Conservation (phyloP, 2,113 vertebrate species). For the Aldabrachelys gigantea region DNA sequence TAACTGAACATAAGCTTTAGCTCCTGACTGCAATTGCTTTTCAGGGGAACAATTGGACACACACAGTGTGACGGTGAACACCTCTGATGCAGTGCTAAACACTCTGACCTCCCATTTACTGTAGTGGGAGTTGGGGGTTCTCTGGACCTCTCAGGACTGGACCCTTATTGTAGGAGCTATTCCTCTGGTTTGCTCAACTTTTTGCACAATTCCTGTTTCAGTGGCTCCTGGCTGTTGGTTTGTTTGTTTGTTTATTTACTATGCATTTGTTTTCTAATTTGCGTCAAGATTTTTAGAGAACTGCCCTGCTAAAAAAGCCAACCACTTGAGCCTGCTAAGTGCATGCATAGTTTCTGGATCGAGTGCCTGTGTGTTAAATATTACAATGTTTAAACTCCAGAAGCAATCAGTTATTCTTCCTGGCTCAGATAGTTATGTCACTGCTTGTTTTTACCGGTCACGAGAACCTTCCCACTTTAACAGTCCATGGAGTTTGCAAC, state of each 20-base stretch:
- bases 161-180: neutral
- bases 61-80: neutral
- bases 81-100: neutral
- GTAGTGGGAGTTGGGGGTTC: neutral
- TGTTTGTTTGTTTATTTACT: neutral
- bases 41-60: neutral
- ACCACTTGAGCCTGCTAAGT: neutral
- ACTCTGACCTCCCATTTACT: neutral
- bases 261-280: neutral
- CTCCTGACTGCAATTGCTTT: neutral
- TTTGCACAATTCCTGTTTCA: neutral
- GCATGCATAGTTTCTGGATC: neutral
- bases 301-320: neutral
- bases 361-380: rapidly evolving
- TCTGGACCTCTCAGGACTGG: neutral
- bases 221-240: neutral
- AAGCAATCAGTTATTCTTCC: neutral
- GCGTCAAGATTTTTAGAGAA: slow-evolving; percentile 15
- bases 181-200: neutral
- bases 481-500: neutral
- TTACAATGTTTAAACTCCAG: neutral
- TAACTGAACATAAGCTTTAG: neutral
- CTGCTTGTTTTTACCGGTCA: neutral
- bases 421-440: neutral
- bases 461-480: neutral